These are phyloP conservation scores for Horisme vitalbata DNA, from an alignment of 2,888 invertebrate genomes.

Conservation along the genomic window DNA sequence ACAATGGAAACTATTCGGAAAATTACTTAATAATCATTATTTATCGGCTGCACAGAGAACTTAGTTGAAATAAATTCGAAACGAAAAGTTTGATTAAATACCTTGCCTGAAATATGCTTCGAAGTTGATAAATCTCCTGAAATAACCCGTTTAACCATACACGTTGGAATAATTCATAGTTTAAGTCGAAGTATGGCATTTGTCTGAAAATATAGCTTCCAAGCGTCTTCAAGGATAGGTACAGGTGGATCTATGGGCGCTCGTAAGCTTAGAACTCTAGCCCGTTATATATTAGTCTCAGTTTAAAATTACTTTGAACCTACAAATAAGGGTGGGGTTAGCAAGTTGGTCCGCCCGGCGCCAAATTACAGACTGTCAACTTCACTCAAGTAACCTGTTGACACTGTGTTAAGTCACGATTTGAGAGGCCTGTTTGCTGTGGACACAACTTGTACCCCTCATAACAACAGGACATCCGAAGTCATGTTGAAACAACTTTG, in stretches of 20 bases:
- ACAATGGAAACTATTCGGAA: slow-evolving; percentile 24
- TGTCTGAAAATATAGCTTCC: slow-evolving; percentile 44
- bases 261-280: slow-evolving; percentile 56
- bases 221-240: slow-evolving; percentile 45
- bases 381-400: slow-evolving; percentile 79
- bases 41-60: slow-evolving; percentile 19
- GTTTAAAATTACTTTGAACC: slow-evolving; percentile 71
- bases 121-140: slow-evolving; percentile 18
- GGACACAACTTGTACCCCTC: slow-evolving; percentile 53
- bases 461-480: slow-evolving; percentile 42
- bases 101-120: slow-evolving; percentile 8
- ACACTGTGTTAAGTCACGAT: slow-evolving; percentile 64
- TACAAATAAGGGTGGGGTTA: slow-evolving; percentile 69
- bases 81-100: slow-evolving; percentile 13
- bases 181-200: slow-evolving; percentile 39
- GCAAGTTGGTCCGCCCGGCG: slow-evolving; percentile 63
- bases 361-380: slow-evolving; percentile 77
- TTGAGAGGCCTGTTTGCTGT: slow-evolving; percentile 60
- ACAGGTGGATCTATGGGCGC: slow-evolving; percentile 53
- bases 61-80: slow-evolving; percentile 18
- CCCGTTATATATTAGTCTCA: slow-evolving; percentile 66
- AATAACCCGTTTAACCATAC: slow-evolving; percentile 24
- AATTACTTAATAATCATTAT: slow-evolving; percentile 23
- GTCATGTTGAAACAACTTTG: slow-evolving; percentile 43
- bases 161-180: slow-evolving; percentile 35